These are phyloP conservation scores for Ceramica pisi DNA, from an alignment of 2,888 invertebrate genomes.

Conservation along the genomic window DNA sequence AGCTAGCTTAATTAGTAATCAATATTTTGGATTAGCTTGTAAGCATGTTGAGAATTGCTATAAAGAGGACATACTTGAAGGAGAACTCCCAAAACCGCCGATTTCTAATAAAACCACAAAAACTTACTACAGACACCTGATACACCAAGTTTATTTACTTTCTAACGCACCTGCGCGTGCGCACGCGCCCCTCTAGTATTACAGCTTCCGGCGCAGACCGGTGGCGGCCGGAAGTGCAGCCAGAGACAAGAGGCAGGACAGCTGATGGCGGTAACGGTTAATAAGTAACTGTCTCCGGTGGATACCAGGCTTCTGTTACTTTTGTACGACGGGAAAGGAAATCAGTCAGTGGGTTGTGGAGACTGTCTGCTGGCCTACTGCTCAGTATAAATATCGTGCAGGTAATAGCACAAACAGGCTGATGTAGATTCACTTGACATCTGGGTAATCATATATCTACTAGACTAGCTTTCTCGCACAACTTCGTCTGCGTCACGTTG, in stretches of 20 bases:
- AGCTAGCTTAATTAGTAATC: too few relatives aligned
- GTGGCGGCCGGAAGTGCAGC: conserved; percentile 34
- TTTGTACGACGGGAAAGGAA: neutral
- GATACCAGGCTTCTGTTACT: neutral
- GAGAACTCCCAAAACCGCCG: neutral
- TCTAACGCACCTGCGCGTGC: conserved; percentile 49
- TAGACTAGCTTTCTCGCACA: too few relatives aligned
- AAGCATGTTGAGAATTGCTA: too few relatives aligned
- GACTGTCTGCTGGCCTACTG: neutral
- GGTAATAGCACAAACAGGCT: neutral
- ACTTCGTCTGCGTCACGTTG: too few relatives aligned
- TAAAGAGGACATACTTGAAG: neutral
- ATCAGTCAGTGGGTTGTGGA: conserved; percentile 4
- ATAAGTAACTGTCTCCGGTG: conserved; percentile 9
- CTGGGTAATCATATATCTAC: too few relatives aligned
- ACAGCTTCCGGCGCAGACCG: conserved; percentile 32
- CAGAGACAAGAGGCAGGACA: conserved; percentile 21
- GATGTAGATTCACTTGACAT: too few relatives aligned
- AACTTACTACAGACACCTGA: conserved; percentile 17
- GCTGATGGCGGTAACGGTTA: conserved; percentile 24
- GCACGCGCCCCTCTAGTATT: conserved; percentile 46
- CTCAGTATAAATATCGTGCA: neutral
- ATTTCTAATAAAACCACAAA: conserved; percentile 8
- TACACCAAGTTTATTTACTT: conserved; percentile 29
- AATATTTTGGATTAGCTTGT: too few relatives aligned